Percentiles rank a stretch among this genome's conserved stretches.
Evolutionary conservation across 2,113 vertebrate species (phyloP).

Genomic region (Rutilus rutilus): DNA sequence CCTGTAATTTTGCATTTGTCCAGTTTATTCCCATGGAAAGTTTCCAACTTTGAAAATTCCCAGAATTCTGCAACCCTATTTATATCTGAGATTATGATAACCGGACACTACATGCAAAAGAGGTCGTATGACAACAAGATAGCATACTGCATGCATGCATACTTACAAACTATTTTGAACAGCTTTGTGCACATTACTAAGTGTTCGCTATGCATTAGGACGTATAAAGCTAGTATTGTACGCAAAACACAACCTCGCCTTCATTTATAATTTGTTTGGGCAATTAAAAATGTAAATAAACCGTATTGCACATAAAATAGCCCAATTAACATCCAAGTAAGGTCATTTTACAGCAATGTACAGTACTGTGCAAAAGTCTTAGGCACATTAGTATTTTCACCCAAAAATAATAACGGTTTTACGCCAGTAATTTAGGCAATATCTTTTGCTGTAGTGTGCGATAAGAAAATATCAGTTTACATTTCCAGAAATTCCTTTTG

Average conservation of each 20-base stretch:
- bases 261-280: neutral
- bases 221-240: neutral
- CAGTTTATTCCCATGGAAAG: neutral
- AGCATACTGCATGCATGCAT: neutral
- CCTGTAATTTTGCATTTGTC: neutral
- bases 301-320: neutral
- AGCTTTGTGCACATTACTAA: too few relatives aligned
- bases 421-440: neutral
- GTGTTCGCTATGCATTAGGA: neutral
- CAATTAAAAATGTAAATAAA: neutral
- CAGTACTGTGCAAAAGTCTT: too few relatives aligned
- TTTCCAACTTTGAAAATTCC: neutral
- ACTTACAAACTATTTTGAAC: too few relatives aligned
- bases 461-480: too few relatives aligned
- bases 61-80: neutral
- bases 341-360: neutral
- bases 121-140: neutral
- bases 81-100: too few relatives aligned
- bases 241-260: neutral
- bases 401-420: too few relatives aligned
- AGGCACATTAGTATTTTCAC: too few relatives aligned
- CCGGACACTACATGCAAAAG: neutral
- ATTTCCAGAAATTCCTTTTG: too few relatives aligned
- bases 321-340: neutral
- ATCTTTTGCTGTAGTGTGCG: too few relatives aligned